These are phyloP conservation scores for Alfaro cultratus DNA, from an alignment of 2,797 vertebrate genomes.

Conservation along the genomic window DNA sequence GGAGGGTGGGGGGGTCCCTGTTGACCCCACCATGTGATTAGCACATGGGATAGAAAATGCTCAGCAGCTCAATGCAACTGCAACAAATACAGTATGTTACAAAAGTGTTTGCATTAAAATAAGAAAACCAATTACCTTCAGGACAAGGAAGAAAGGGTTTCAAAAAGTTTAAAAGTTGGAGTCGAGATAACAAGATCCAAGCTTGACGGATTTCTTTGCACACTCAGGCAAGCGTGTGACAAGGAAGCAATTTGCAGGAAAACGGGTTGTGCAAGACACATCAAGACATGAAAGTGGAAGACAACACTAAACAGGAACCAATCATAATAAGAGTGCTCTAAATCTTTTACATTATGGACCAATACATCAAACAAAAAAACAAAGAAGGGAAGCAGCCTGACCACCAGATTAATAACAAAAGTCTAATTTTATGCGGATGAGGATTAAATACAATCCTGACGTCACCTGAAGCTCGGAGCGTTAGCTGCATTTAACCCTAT, in stretches of 20 bases:
- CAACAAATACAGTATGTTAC: background rate
- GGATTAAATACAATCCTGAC: constrained; percentile 16
- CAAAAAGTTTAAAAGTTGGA: background rate
- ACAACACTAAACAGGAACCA: constrained; percentile 2
- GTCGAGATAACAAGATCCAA: background rate
- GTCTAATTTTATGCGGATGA: constrained; percentile 37
- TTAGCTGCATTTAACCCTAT: constrained; percentile 48
- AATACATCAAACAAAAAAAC: background rate
- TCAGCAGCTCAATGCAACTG: background rate
- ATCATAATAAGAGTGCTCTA: background rate
- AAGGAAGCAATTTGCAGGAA: constrained; percentile 18
- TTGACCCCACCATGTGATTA: constrained; percentile 39
- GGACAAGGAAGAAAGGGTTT: background rate
- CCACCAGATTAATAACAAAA: constrained; percentile 23
- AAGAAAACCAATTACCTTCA: background rate
- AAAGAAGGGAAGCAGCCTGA: background rate
- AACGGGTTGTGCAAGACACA: constrained; percentile 3
- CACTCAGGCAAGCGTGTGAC: background rate
- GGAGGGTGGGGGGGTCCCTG: constrained; percentile 34
- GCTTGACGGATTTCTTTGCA: background rate
- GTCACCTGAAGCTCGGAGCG: background rate
- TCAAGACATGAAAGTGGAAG: constrained; percentile 6
- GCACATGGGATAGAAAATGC: constrained; percentile 23
- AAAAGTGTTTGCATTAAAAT: background rate
- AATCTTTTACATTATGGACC: background rate